phyloP scores from a whole-genome alignment of 2,888 invertebrate genomes.

The Drosophila falleni region DNA sequence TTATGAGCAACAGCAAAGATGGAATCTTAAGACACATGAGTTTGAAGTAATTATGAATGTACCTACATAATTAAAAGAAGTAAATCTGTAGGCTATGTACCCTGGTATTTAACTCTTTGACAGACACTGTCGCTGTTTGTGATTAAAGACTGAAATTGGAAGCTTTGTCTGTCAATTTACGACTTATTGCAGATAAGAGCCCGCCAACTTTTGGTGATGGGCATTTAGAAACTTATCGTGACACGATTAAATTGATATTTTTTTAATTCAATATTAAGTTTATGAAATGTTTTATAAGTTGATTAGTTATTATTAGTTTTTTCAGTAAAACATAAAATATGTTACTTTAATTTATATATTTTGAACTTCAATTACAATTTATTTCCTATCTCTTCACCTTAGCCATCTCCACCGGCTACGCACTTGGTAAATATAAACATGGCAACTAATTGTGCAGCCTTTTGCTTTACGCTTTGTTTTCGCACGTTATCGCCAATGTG shows the following conservation, averaged over 20 bases:
- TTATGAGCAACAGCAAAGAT: constrained; percentile 1
- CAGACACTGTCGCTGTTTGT: constrained; percentile 19
- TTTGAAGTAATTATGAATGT: background rate
- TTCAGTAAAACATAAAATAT: background rate
- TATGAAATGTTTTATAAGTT: background rate
- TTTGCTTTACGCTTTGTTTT: constrained; percentile 58
- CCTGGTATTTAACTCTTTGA: constrained; percentile 7
- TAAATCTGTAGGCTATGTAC: background rate
- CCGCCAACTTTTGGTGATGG: constrained; percentile 16
- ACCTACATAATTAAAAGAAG: background rate
- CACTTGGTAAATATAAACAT: constrained; percentile 50
- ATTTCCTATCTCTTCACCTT: background rate
- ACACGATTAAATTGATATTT: constrained; percentile 2
- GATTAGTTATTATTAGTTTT: background rate
- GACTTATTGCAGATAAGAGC: constrained; percentile 42
- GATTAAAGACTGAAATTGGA: constrained; percentile 53
- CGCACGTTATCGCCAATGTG: constrained; percentile 44
- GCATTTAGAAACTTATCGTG: background rate
- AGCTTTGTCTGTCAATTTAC: constrained; percentile 36
- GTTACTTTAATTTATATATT: background rate
- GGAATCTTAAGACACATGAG: background rate
- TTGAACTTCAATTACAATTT: background rate
- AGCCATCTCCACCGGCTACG: constrained; percentile 10
- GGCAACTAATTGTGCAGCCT: constrained; percentile 50
- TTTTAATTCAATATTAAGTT: no score